These are phyloP conservation scores for Egretta garzetta DNA, from an alignment of 2,113 vertebrate genomes.

Conservation along the genomic window DNA sequence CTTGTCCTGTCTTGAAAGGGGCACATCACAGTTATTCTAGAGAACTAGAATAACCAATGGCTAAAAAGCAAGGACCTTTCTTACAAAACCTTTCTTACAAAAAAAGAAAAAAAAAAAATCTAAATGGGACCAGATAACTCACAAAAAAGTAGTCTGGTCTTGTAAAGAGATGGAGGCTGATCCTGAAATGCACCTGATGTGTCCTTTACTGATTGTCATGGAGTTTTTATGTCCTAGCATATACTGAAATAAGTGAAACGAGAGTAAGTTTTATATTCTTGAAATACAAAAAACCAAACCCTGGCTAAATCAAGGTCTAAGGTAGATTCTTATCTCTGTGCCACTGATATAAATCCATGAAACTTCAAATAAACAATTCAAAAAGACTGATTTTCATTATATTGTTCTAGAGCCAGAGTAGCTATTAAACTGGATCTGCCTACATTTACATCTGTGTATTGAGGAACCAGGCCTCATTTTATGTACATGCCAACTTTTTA, in stretches of 20 bases:
- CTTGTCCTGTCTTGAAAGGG: background rate
- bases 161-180: background rate
- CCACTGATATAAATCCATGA: background rate
- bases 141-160: background rate
- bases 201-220: background rate
- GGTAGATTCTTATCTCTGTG: background rate
- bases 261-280: background rate
- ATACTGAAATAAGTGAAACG: background rate
- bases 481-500: background rate
- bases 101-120: background rate
- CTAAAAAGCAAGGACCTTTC: background rate
- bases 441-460: background rate
- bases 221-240: background rate
- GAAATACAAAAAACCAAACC: background rate
- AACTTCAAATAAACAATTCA: background rate
- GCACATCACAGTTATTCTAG: background rate
- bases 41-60: background rate
- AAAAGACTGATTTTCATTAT: background rate
- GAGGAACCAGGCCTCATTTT: background rate
- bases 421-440: background rate
- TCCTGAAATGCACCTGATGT: background rate
- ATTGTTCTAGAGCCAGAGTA: background rate
- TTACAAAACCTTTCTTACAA: background rate
- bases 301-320: background rate
- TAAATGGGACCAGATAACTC: background rate